phyloP scores from a whole-genome alignment of 2,888 invertebrate genomes.

The Apamea sordens region DNA sequence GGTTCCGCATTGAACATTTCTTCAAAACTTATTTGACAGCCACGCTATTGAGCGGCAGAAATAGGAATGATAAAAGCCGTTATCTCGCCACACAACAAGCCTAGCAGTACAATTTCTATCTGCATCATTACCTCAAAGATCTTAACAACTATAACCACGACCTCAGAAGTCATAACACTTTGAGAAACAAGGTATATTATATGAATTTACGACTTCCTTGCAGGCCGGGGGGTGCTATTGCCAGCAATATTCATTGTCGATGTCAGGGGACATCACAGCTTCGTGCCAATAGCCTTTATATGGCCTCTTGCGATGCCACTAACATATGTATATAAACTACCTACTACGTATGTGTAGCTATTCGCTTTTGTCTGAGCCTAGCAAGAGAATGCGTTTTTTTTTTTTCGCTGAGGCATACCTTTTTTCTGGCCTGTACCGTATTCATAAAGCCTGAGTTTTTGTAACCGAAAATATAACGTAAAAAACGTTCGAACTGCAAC shows the following conservation, averaged over 20 bases:
- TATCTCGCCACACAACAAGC: not conserved
- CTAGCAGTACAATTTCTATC: not conserved
- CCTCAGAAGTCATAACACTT: conserved; percentile 34
- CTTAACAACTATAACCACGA: not conserved
- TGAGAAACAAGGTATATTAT: conserved; percentile 48
- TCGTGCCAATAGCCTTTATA: conserved; percentile 49
- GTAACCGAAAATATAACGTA: not conserved
- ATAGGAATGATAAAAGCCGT: not conserved
- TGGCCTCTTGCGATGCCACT: conserved; percentile 4
- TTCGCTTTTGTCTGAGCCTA: not conserved
- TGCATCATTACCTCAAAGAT: conserved; percentile 26
- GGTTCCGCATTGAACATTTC: not conserved
- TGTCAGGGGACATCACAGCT: conserved; percentile 48
- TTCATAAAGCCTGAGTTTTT: not conserved
- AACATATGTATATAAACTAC: not conserved
- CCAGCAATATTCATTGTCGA: conserved; percentile 52
- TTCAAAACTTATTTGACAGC: not conserved
- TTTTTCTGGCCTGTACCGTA: not conserved
- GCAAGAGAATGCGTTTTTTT: not conserved
- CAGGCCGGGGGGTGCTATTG: conserved; percentile 36
- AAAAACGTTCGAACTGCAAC: not conserved
- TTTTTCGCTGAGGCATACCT: not conserved
- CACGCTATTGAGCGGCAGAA: not conserved
- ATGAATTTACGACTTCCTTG: conserved; percentile 50
- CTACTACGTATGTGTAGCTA: not conserved